These are phyloP conservation scores for Notocelia uddmanniana DNA, from an alignment of 2,888 invertebrate species.

Conservation along the genomic window DNA sequence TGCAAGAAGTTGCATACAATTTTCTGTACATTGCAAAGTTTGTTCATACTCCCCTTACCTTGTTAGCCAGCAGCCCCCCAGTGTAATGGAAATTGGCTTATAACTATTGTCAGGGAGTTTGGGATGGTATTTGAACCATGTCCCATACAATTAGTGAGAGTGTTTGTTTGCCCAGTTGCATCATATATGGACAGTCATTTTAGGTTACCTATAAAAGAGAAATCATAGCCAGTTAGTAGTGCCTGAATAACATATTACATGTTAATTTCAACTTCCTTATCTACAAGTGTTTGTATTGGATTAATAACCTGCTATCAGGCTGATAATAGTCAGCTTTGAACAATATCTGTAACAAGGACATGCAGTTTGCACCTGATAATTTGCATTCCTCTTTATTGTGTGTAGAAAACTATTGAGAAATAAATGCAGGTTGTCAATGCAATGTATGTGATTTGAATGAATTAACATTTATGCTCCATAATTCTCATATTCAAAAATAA, in stretches of 20 bases:
- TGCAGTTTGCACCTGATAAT: slow-evolving; percentile 21
- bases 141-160: neutral
- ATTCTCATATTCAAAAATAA: neutral
- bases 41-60: too few relatives aligned
- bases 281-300: slow-evolving; percentile 40
- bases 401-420: neutral
- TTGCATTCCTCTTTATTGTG: neutral
- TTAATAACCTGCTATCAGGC: slow-evolving; percentile 37
- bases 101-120: too few relatives aligned
- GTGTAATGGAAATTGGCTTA: too few relatives aligned
- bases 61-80: too few relatives aligned
- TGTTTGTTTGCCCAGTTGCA: neutral
- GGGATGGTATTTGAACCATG: neutral
- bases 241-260: neutral
- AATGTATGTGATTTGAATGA: neutral
- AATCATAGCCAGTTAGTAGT: neutral
- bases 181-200: neutral
- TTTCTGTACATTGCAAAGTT: too few relatives aligned
- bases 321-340: slow-evolving; percentile 38
- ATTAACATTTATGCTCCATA: neutral
- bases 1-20: too few relatives aligned
- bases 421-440: neutral
- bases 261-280: slow-evolving; percentile 31
- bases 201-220: neutral
- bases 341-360: slow-evolving; percentile 16